Evolutionary conservation across 2,113 vertebrate genomes (phyloP).

Genomic region (Alexandromys fortis): DNA sequence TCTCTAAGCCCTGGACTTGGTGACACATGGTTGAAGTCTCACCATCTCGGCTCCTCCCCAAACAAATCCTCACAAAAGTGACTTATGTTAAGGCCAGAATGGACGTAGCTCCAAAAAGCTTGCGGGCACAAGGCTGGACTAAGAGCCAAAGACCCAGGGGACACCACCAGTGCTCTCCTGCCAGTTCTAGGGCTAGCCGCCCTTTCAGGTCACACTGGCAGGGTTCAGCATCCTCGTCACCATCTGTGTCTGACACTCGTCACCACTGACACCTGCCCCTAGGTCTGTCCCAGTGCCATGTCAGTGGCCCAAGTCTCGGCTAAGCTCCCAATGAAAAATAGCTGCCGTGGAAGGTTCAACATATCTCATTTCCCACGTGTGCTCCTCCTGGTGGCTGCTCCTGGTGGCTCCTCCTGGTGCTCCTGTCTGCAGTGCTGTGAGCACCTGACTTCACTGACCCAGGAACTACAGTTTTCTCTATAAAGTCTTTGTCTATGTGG

Average conservation of each 20-base stretch:
- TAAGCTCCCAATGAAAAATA: neutral
- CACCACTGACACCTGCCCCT: slow-evolving; percentile 40
- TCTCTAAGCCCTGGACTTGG: neutral
- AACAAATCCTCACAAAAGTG: neutral
- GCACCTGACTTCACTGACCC: neutral
- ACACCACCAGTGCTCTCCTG: neutral
- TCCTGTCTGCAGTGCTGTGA: neutral
- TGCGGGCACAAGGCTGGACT: fast-evolving
- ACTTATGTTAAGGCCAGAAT: neutral
- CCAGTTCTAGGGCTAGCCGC: neutral
- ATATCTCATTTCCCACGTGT: fast-evolving
- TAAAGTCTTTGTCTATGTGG: neutral
- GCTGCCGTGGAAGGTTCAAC: neutral
- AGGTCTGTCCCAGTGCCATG: neutral
- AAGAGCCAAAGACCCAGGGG: neutral
- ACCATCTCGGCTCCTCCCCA: neutral
- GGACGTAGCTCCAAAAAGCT: neutral
- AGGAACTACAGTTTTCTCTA: neutral
- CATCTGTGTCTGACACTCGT: neutral
- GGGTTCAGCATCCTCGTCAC: neutral
- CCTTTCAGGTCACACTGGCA: neutral
- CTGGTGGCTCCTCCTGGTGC: too few species aligned
- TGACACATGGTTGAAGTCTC: neutral
- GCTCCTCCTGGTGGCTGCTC: neutral
- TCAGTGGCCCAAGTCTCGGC: slow-evolving; percentile 5